Base-by-base conservation (phyloP, 1,140 invertebrate genomes). In the Papilio dardanus region DNA sequence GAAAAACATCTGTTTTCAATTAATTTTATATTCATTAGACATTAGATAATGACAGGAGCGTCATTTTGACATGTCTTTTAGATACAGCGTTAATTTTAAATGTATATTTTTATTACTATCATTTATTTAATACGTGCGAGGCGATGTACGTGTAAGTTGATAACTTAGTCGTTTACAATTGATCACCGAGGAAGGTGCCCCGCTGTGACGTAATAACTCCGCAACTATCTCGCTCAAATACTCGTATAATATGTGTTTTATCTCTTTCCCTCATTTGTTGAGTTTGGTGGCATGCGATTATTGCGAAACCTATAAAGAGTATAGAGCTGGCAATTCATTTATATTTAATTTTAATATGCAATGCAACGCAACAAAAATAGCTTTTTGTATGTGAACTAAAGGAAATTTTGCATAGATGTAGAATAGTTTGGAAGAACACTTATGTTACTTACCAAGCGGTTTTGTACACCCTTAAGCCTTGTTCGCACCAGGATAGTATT, bases 161-260 rank as follows among this genome's bases (percentile, higher is more conserved):
- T 54, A 54, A 54, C 46, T 6, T 16, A 19, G 16, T 58, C 71
- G 71, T 73, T 73, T 12, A 58, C 42, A 58, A 73, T 73, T 73
- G 46, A 54, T 33, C 71, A 16, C 68, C 80, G 77, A 80, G 77
- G 76, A 79, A 79, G 80, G 88, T 86, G 77, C 80, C 91, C 90
- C 85, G 91, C 90, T 92, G 90, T 90, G 91, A 92, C 89, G 89
- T 90, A 89, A 89, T 89, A 90, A 89, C 89, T 91, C 89, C 87
- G 89, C 82, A 89, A 77, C 88, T 87, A 87, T 92, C 89, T 84
- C 82, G 85, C 82, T 90, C 90, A n/a, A n/a, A n/a, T n/a, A 81
- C 83, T 84, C 88, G 83, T 83, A 83, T 85, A 85, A 84, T 84
- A 83, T 88, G 81, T 84, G 77, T 85, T 82, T 74, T 83, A 81